Base-by-base conservation (phyloP, 2,797 vertebrate species). In the Simalia tracyae region DNA sequence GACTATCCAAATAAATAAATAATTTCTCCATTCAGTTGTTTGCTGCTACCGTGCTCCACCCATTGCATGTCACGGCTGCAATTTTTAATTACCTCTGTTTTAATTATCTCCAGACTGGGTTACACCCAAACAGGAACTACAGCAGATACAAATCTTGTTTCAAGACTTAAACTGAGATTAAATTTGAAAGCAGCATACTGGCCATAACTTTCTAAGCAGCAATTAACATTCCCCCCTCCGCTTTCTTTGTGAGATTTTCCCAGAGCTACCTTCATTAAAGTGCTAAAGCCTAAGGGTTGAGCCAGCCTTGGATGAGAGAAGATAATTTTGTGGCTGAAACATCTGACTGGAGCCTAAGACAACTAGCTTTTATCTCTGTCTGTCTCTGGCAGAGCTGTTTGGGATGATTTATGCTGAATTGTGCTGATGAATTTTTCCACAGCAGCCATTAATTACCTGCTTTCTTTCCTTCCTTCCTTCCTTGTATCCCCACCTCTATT, bases 111-210 rank as follows among this genome's bases (percentile, higher is more conserved):
- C 85, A 84, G 86, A 50, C 68, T 14, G 31, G 7, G 11, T 46
- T 81, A 56, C 68, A 64, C 85, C 92, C 92, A 92, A 46, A 90
- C 89, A 92, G 92, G 85, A 90, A 86, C n/a, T 63, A 5, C 92
- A 31, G 28, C 85, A 14, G 68, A 88, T 90, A 64, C n/a, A 56
- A 92, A 88, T 90, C 91, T 72, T 81, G 31, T 66, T 90, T 42
- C 50, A 17, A 84, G 92, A 72, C 86, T 54, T 88, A 50, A 31
- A 6, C 85, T 64, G 15, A 84, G 68, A 59, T 87, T 90, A 57
- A 64, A 36, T 57, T 50, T 12, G 46, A 64, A n/a, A 28, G 59
- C 63, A 64, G 87, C 81, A 87, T 84, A 15, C 60, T 46, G 59
- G 86, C n/a, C 7, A 36, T 90, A 92, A 24, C 31, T 81, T 89